These are phyloP conservation scores for Sphecodes monilicornis DNA, from an alignment of 2,888 invertebrate genomes.

Conservation along the genomic window DNA sequence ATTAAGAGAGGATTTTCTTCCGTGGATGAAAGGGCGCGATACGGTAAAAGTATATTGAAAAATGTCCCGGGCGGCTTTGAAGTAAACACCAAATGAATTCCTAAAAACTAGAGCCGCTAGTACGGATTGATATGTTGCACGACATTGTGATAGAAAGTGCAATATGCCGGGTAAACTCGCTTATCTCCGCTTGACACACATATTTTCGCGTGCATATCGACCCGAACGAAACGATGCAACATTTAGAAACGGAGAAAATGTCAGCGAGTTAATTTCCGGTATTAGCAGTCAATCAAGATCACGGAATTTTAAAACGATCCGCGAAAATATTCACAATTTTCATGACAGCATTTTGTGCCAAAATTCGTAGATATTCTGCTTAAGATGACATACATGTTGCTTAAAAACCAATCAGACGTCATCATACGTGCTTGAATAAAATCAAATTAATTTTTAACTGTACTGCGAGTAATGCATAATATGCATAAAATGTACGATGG, in stretches of 20 bases:
- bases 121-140: slow-evolving; percentile 23
- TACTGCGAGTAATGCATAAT: neutral
- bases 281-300: neutral
- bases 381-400: neutral
- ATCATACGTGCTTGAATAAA: neutral
- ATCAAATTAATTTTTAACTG: neutral
- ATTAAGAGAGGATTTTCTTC: slow-evolving; percentile 56
- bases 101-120: neutral
- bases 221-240: neutral
- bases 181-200: slow-evolving; percentile 32
- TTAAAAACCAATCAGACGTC: neutral
- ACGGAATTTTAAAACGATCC: neutral
- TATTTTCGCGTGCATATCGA: slow-evolving; percentile 47
- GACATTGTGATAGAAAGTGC: slow-evolving; percentile 51
- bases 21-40: slow-evolving; percentile 35
- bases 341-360: neutral
- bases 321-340: neutral
- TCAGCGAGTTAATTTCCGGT: neutral
- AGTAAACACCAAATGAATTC: neutral
- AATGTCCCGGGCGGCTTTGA: neutral
- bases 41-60: slow-evolving; percentile 28
- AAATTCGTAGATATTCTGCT: neutral
- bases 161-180: slow-evolving; percentile 45
- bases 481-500: no score
- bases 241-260: neutral